Evolutionary conservation across 2,797 vertebrate species (phyloP).

Genomic region (Menidia menidia): DNA sequence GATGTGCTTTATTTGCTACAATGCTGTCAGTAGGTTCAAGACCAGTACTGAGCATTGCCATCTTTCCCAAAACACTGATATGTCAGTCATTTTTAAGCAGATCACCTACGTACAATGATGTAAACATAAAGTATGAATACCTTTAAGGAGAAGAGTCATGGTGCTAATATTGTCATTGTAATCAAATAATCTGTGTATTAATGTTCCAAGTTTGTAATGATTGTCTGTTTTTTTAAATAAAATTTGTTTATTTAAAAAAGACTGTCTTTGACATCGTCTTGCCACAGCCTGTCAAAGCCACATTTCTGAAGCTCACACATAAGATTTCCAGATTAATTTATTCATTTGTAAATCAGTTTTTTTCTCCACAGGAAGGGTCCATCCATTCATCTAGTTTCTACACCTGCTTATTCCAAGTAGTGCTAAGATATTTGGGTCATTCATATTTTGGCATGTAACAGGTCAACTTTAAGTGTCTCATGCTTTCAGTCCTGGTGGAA

Average conservation of each 20-base stretch:
- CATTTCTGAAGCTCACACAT: no score
- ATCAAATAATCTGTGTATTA: slow-evolving; percentile 52
- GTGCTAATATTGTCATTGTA: slow-evolving; percentile 68
- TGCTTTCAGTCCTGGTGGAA: no score
- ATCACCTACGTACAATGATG: slow-evolving; percentile 59
- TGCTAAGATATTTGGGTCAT: no score
- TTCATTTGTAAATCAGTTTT: no score
- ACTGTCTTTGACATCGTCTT: background rate
- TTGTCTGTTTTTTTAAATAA: slow-evolving; percentile 77
- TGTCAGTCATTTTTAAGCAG: slow-evolving; percentile 72
- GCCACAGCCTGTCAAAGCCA: background rate
- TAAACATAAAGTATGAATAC: slow-evolving; percentile 22
- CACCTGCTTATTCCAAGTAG: no score
- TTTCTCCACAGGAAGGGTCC: no score
- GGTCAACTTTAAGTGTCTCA: no score
- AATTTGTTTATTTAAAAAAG: slow-evolving; percentile 62
- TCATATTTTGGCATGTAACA: no score
- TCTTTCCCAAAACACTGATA: slow-evolving; percentile 24
- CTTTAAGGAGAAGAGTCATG: slow-evolving; percentile 56
- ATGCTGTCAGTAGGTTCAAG: slow-evolving; percentile 18
- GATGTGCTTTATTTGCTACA: slow-evolving; percentile 12
- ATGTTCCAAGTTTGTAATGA: slow-evolving; percentile 63
- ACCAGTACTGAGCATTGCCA: slow-evolving; percentile 25
- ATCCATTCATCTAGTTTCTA: no score
- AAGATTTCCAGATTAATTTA: no score